Base-by-base conservation (phyloP, 2,888 invertebrate species). In the Malthinus flaveolus region DNA sequence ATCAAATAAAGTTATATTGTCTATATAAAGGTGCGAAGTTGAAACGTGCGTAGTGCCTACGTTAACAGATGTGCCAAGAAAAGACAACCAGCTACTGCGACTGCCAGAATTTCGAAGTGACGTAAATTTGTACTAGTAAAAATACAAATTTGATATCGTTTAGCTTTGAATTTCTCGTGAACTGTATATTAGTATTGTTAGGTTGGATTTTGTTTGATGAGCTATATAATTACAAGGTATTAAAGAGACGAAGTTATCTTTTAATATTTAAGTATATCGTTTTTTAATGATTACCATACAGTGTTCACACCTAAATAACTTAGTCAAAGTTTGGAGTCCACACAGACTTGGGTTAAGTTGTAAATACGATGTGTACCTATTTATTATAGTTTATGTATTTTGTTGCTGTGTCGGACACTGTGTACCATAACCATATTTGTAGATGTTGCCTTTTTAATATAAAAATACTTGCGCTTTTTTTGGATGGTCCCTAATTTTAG, bases 361-460 rank as follows among this genome's bases (percentile, higher is more conserved):
- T 58, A 61, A 32, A 58, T 53, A 56, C 32, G 33, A 51, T 42
- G 49, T 56, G 55, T 55, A 49, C 60, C 44, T 60, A 55, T 56
- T 56, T 58, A 56, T 56, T 56, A 49, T 48, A 32, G 45, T 59
- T 54, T 56, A 56, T 61, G 56, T 56, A 59, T 55, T 55, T 61
- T 56, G 49, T 48, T 53, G 49, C 52, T 61, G 61, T 61, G 58
- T 55, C 46, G 54, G 70, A 66, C 70, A 68, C 66, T 78, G 78
- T 78, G 78, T 78, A 77, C 72, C 73, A 78, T 77, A 78, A 78
- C 77, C 76, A 76, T 78, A 77, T 77, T 76, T 68, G 76, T 76
- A 76, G 70, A 70, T 65, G 65, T 69, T 69, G 66, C 55, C 55
- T 59, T 59, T 66, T 67, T 65, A 65, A 66, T 56, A 45, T 55